Evolutionary conservation across 2,113 vertebrate genomes (phyloP).

Genomic region (Origma solitaria): DNA sequence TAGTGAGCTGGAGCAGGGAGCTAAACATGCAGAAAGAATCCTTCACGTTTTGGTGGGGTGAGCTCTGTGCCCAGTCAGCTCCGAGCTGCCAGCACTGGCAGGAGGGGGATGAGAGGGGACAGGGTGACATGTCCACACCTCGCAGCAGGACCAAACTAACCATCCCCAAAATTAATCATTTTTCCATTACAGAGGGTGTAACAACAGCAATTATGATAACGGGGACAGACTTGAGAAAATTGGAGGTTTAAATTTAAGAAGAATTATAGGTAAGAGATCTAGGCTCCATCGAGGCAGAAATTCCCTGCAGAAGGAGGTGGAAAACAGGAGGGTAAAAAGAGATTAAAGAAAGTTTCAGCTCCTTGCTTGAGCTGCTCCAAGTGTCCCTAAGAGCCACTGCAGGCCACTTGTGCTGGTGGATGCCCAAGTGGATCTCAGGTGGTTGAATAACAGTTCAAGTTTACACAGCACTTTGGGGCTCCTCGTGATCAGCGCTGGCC

Average conservation of each 20-base stretch:
- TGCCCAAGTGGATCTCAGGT: neutral
- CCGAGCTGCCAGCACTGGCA: neutral
- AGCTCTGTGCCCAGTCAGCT: neutral
- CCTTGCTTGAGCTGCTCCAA: neutral
- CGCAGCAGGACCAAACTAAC: neutral
- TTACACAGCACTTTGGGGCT: neutral
- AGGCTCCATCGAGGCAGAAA: neutral
- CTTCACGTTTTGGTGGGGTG: neutral
- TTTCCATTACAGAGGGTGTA: neutral
- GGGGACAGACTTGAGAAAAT: neutral
- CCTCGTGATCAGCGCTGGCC: neutral
- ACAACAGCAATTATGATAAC: neutral
- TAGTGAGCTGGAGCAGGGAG: neutral
- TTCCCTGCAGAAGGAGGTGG: neutral
- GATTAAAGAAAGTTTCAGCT: neutral
- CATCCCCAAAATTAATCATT: neutral
- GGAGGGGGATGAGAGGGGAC: neutral
- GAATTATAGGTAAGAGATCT: neutral
- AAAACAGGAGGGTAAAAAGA: neutral
- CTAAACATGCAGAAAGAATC: neutral
- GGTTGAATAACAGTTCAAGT: neutral
- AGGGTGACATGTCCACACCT: neutral
- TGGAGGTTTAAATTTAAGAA: neutral
- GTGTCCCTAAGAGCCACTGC: neutral
- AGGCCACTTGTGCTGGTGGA: neutral